Conservation (phyloP, 64 coral and sea anemone genomes). For the Montipora cactus region DNA sequence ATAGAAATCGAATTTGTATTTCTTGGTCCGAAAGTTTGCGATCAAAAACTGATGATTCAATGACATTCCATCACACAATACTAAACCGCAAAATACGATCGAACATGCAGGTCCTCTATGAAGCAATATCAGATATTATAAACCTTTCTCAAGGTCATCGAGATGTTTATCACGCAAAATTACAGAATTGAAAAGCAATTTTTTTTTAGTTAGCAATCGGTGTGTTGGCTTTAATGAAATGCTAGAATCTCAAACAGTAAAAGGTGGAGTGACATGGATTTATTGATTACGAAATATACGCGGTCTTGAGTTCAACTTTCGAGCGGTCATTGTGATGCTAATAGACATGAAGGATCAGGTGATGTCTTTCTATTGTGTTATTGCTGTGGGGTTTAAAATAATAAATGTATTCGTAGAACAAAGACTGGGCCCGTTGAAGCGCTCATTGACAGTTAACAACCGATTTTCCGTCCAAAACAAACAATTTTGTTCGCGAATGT, state of each 20-base stretch:
- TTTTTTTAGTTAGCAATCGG: not conserved
- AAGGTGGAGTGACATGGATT: not conserved
- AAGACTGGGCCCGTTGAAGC: not conserved
- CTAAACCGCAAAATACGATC: conserved; percentile 35
- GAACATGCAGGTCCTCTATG: not conserved
- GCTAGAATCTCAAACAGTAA: not conserved
- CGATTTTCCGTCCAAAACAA: not conserved
- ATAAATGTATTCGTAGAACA: conserved; percentile 12
- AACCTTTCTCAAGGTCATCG: conserved; percentile 19
- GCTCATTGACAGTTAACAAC: not conserved
- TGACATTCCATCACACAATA: conserved; percentile 57
- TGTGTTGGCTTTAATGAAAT: not conserved
- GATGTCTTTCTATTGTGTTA: conserved; percentile 37
- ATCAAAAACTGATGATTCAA: conserved; percentile 31
- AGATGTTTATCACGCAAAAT: not conserved
- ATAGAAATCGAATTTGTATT: not conserved
- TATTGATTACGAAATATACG: not conserved
- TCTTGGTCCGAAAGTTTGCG: not conserved
- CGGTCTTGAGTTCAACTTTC: not conserved
- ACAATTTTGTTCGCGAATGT: not conserved
- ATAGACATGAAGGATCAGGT: conserved; percentile 29
- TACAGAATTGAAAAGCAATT: not conserved
- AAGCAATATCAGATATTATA: conserved; percentile 3
- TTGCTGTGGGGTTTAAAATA: conserved; percentile 54
- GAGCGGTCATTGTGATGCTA: conserved; percentile 61